Conservation (phyloP, 1,140 invertebrate genomes). For the Copidosoma floridanum region DNA sequence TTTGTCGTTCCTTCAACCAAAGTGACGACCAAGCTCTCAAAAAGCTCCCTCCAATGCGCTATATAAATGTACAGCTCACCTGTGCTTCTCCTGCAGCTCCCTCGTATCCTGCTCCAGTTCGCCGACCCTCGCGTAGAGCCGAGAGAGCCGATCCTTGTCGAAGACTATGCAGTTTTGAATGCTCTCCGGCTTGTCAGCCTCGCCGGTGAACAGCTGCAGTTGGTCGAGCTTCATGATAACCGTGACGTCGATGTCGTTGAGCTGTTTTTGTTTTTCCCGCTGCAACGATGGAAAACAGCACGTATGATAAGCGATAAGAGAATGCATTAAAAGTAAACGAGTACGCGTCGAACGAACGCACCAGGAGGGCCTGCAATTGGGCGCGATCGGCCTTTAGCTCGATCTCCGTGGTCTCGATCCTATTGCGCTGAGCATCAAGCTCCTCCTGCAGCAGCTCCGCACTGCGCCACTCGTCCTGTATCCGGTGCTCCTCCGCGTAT, state of each 20-base stretch:
- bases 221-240: conserved; percentile 67
- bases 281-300: conserved; percentile 37
- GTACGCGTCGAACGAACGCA: conserved; percentile 19
- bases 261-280: conserved; percentile 66
- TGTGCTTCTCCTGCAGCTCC: conserved; percentile 61
- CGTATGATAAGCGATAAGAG: too few relatives aligned
- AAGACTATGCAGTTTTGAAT: conserved; percentile 66
- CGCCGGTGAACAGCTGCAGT: conserved; percentile 61
- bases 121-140: conserved; percentile 63
- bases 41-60: too few relatives aligned
- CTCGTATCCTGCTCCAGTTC: conserved; percentile 65
- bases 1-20: conserved; percentile 50
- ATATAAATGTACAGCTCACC: too few relatives aligned
- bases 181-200: conserved; percentile 55
- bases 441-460: conserved; percentile 54
- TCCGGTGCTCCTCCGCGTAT: conserved; percentile 50
- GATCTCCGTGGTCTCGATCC: conserved; percentile 41
- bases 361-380: conserved; percentile 49
- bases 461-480: conserved; percentile 49
- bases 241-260: conserved; percentile 68
- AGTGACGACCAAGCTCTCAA: too few relatives aligned
- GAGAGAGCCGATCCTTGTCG: conserved; percentile 57
- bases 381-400: conserved; percentile 37
- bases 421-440: conserved; percentile 42
- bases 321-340: background rate